These are phyloP conservation scores for Lasioglossum pauxillum DNA, from an alignment of 2,888 invertebrate genomes.

Conservation along the genomic window DNA sequence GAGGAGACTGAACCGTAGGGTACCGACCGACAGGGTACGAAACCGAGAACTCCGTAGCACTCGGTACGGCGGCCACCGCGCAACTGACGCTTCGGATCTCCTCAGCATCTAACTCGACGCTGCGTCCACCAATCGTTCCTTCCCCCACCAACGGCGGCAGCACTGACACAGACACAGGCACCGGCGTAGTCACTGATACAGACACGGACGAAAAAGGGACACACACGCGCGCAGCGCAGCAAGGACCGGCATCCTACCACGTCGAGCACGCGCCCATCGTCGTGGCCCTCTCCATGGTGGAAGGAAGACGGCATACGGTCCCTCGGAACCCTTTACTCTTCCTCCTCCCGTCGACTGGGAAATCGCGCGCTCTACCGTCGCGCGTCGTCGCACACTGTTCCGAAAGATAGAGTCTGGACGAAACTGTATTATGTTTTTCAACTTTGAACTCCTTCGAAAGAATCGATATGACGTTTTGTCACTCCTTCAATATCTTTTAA, in stretches of 20 bases:
- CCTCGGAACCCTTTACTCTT: conserved; percentile 22
- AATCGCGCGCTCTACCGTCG: conserved; percentile 35
- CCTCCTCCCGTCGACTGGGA: conserved; percentile 19
- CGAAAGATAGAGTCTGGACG: neutral
- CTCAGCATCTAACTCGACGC: conserved; percentile 81
- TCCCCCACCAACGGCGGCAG: conserved; percentile 73
- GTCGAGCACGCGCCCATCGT: conserved; percentile 67
- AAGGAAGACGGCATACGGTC: conserved; percentile 52
- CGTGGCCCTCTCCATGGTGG: conserved; percentile 29
- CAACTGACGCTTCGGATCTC: conserved; percentile 82
- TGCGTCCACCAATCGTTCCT: conserved; percentile 81
- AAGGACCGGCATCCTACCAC: conserved; percentile 54
- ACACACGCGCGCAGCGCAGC: neutral
- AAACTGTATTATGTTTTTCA: neutral
- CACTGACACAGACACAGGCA: conserved; percentile 46
- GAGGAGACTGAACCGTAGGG: neutral
- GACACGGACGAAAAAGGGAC: conserved; percentile 10
- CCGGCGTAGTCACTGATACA: neutral
- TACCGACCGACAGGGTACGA: conserved; percentile 7
- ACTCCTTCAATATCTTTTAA: no score
- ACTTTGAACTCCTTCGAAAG: neutral
- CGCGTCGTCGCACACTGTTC: neutral
- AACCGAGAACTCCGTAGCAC: conserved; percentile 63
- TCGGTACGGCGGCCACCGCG: conserved; percentile 80
- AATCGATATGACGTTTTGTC: neutral